Evolutionary conservation across 2,113 vertebrate genomes (phyloP), one percentile per base, ranked within the genome.

Genomic region (Todiramphus saurophagus): DNA sequence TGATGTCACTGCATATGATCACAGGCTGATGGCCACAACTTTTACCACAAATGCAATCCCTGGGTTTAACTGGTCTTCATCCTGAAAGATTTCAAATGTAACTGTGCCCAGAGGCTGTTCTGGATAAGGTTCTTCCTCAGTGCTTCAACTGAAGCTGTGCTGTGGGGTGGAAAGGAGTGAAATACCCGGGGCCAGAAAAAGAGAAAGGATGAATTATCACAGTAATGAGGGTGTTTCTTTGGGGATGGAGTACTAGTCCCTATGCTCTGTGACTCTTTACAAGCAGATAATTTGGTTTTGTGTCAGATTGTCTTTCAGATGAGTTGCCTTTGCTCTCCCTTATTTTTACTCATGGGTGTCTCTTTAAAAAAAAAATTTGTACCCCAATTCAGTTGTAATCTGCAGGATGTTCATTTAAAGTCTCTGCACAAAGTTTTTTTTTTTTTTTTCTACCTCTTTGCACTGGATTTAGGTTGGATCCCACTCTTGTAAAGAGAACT

Each of bases 251-350:
- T 35, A 5, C 30, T 5, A 43, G 17, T 64, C 30, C 53, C 50
- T 53, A 3, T 0, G 1, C 23, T 27, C 19, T 1, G 3, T 20
- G 39, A 55, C 56, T 70, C n/a, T 58, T 83, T 73, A n/a, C 50
- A 37, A 60, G 39, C 60, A 66, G n/a, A 44, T 69, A n/a, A 44
- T 74, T 74, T 74, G 19, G 14, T 19, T 83, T 82, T 41, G 21
- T 41, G 33, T 78, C 72, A 64, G 30, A 35, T 33, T 23, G 48
- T 27, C 72, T 68, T 90, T 48, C 51, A 63, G 48, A 60, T 53
- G 64, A 89, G 33, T 43, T 44, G 48, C 19, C 39, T 84, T 76
- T 85, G 16, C 16, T 67, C 10, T 72, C 20, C 12, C 31, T 60
- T 55, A 24, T 56, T 85, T 81, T 86, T 67, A 64, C 9, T 17